Conservation (phyloP, 2,888 invertebrate species). For the Onthophagus sagittarius region DNA sequence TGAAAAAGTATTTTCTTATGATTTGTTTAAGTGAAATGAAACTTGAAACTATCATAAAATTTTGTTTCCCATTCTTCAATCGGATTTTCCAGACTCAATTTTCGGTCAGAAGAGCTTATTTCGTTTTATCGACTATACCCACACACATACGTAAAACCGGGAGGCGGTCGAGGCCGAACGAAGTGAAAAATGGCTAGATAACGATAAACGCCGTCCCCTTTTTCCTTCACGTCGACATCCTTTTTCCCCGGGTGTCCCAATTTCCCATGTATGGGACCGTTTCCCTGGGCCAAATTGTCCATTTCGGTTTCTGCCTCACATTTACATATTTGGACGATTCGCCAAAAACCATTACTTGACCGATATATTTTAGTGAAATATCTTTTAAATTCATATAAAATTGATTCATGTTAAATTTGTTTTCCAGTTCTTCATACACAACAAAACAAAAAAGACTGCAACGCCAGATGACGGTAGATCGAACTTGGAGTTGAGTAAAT, state of each 20-base stretch:
- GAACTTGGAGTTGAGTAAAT: constrained; percentile 24
- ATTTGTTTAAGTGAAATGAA: too few relatives aligned
- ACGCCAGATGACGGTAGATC: constrained; percentile 25
- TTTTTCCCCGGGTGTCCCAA: too few relatives aligned
- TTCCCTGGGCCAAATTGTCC: too few relatives aligned
- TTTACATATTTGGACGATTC: background rate
- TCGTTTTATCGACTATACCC: background rate
- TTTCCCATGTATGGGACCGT: too few relatives aligned
- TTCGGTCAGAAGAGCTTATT: background rate
- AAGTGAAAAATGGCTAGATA: background rate
- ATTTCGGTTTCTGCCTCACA: background rate
- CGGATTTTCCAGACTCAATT: background rate
- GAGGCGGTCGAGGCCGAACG: background rate
- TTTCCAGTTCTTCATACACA: constrained; percentile 41
- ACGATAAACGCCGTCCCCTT: background rate
- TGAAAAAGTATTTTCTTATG: too few relatives aligned
- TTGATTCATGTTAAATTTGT: background rate
- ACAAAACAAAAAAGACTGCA: constrained; percentile 31
- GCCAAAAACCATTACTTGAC: too few relatives aligned
- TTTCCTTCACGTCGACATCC: background rate
- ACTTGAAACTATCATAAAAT: too few relatives aligned
- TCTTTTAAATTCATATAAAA: too few relatives aligned
- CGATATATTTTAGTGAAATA: too few relatives aligned
- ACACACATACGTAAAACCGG: background rate
- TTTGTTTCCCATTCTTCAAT: background rate